phyloP scores from a whole-genome alignment of 1,140 invertebrate genomes.

The Drosophila pachea region DNA sequence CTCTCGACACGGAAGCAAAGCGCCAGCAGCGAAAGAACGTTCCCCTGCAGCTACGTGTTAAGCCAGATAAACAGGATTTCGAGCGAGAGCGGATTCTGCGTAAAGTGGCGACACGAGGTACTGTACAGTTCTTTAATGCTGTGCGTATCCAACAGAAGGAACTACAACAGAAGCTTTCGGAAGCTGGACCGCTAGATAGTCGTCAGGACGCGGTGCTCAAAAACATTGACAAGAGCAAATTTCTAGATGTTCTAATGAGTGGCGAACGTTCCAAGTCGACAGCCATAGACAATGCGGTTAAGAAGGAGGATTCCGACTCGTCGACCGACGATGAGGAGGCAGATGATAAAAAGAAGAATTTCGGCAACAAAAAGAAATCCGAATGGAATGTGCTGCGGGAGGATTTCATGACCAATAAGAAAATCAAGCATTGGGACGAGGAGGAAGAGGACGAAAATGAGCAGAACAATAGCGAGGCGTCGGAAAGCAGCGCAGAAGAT shows the following conservation, averaged over 20 bases:
- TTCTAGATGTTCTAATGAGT: conserved; percentile 91
- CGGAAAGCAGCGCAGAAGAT: conserved; percentile 25
- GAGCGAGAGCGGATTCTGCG: conserved; percentile 86
- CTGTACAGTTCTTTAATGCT: conserved; percentile 95
- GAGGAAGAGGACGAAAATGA: conserved; percentile 41
- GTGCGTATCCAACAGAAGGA: conserved; percentile 91
- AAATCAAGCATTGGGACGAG: conserved; percentile 94
- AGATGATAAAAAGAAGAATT: conserved; percentile 1
- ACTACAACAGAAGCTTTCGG: conserved; percentile 85
- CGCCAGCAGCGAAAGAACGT: conserved; percentile 79
- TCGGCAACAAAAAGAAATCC: conserved; percentile 70
- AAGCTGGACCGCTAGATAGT: conserved; percentile 87
- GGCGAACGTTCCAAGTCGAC: conserved; percentile 82
- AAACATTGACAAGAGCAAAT: conserved; percentile 88
- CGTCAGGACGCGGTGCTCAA: conserved; percentile 91
- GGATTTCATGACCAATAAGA: conserved; percentile 92
- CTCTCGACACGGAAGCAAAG: conserved; percentile 56
- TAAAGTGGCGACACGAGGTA: conserved; percentile 93
- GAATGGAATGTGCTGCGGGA: conserved; percentile 84
- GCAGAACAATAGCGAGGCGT: conserved; percentile 16
- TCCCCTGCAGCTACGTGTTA: conserved; percentile 84
- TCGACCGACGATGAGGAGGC: conserved; percentile 59
- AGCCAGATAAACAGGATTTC: conserved; percentile 87
- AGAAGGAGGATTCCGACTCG: conserved; percentile 79
- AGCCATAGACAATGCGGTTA: conserved; percentile 80